A percentile compares a stretch with the other conserved stretches of the same genome.
Evolutionary conservation across 2,797 vertebrate genomes (phyloP).

Genomic region (Lemur catta): DNA sequence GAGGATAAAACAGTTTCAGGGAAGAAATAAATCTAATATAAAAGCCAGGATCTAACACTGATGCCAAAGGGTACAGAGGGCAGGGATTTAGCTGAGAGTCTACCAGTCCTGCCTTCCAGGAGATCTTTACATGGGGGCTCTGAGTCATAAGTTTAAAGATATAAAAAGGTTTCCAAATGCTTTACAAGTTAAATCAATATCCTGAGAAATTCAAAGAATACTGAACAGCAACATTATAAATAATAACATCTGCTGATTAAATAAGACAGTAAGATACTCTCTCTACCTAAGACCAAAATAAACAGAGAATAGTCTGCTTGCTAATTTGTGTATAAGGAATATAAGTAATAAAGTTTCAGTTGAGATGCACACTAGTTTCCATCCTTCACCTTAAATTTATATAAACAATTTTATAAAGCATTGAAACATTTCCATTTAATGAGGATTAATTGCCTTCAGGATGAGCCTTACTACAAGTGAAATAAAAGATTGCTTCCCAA

Average conservation of each 20-base stretch:
- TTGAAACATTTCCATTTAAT: not conserved
- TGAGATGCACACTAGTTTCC: not conserved
- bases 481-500: not conserved
- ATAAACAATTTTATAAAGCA: not conserved
- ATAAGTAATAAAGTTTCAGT: not conserved
- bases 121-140: not conserved
- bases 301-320: not conserved
- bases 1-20: constrained; percentile 31
- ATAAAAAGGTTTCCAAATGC: not conserved
- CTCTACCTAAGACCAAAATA: not conserved
- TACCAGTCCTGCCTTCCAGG: constrained; percentile 16
- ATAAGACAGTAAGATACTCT: not conserved
- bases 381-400: not conserved
- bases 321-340: not conserved
- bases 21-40: constrained; percentile 44
- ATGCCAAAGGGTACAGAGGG: constrained; percentile 16
- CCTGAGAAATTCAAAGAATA: not conserved
- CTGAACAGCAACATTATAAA: not conserved
- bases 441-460: not conserved
- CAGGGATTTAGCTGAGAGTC: not conserved
- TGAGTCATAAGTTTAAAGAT: not conserved
- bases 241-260: not conserved
- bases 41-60: not conserved
- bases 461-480: not conserved
- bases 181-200: not conserved